Conservation (phyloP, 2,113 vertebrate species). For the Sclerurus mexicanus region DNA sequence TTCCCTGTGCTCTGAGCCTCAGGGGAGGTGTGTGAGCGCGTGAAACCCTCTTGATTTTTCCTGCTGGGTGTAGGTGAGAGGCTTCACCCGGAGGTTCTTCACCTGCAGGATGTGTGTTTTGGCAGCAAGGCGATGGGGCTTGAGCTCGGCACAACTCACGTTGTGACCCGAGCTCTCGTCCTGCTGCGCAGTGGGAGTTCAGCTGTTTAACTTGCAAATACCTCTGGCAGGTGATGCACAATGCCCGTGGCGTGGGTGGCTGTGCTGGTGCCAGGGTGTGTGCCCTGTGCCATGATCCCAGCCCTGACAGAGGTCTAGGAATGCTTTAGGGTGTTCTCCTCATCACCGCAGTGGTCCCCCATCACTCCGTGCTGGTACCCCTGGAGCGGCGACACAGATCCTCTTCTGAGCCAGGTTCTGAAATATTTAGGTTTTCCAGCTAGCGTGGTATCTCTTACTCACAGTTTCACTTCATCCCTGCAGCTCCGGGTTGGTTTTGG, state of each 20-base stretch:
- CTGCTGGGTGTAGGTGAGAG: not conserved
- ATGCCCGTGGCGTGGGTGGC: not conserved
- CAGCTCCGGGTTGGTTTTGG: not conserved
- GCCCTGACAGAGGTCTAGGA: not conserved
- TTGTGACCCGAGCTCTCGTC: rapidly evolving
- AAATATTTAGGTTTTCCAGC: not conserved
- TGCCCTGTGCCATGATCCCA: rapidly evolving
- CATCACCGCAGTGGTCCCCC: too few relatives aligned
- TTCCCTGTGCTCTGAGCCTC: not conserved
- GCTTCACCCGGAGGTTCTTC: not conserved
- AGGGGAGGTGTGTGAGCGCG: not conserved
- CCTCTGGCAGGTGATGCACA: not conserved
- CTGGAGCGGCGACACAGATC: rapidly evolving
- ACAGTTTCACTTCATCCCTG: not conserved
- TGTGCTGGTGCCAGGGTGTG: not conserved
- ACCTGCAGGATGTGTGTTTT: not conserved
- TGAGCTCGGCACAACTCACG: rapidly evolving
- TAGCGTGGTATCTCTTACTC: rapidly evolving
- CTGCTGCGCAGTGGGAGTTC: rapidly evolving
- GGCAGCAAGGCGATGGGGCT: rapidly evolving
- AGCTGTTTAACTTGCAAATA: rapidly evolving
- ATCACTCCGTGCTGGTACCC: rapidly evolving
- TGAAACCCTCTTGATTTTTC: not conserved
- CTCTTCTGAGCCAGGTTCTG: not conserved
- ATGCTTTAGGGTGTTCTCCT: not conserved